These are phyloP conservation scores for Sorex fumeus DNA, from an alignment of 2,113 vertebrate genomes.

Conservation along the genomic window DNA sequence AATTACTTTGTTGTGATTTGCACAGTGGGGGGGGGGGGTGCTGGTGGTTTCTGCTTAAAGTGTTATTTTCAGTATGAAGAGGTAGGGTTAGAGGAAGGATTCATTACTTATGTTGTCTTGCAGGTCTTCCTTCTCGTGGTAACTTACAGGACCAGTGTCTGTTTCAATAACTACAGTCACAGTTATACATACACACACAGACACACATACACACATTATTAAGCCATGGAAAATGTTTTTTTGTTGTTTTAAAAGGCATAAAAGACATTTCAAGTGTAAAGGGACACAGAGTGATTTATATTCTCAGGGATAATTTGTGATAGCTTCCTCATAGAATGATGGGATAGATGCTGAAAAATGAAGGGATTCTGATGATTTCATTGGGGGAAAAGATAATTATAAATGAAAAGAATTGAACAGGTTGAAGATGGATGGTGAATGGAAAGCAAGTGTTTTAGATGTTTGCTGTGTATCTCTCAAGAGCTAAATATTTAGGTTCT, in stretches of 20 bases:
- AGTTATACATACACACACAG: background rate
- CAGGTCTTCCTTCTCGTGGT: background rate
- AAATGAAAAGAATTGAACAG: conserved; percentile 36
- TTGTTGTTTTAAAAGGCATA: background rate
- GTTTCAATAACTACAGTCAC: conserved; percentile 13
- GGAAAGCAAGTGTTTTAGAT: background rate
- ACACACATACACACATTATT: background rate
- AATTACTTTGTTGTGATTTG: conserved; percentile 51
- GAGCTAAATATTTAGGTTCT: background rate
- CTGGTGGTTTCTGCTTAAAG: conserved; percentile 39
- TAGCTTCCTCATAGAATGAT: background rate
- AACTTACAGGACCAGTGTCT: conserved; percentile 35
- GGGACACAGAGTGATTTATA: background rate
- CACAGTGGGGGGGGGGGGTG: background rate
- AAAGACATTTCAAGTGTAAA: background rate
- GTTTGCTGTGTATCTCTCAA: background rate
- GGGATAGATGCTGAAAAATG: background rate
- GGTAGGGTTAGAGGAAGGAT: background rate
- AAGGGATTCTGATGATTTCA: background rate
- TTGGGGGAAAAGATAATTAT: background rate
- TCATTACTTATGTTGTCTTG: conserved; percentile 21
- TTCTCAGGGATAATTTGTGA: background rate
- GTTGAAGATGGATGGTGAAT: background rate
- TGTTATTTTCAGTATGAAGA: conserved; percentile 62
- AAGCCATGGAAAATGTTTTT: background rate